phyloP scores from a whole-genome alignment of 2,797 vertebrate species.

The Potorous gilbertii region DNA sequence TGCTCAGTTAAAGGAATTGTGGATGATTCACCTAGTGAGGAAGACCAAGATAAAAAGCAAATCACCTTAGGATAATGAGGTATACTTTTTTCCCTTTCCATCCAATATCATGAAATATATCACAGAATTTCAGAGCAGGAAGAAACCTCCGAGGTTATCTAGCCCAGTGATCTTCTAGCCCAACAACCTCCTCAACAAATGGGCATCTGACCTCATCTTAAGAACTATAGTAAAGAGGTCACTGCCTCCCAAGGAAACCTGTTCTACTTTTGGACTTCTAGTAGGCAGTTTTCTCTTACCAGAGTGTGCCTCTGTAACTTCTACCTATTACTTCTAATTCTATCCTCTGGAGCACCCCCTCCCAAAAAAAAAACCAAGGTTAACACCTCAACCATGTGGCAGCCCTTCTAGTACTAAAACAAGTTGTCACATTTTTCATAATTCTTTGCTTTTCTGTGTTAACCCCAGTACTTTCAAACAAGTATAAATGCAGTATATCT shows the following conservation, averaged over 20 bases:
- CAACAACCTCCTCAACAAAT: background rate
- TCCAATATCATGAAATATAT: background rate
- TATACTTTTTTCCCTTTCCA: background rate
- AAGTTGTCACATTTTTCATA: background rate
- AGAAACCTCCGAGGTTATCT: background rate
- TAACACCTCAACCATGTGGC: background rate
- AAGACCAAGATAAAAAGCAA: background rate
- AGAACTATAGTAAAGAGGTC: background rate
- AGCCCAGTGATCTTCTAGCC: background rate
- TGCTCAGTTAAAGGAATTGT: background rate
- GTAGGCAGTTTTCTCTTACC: background rate
- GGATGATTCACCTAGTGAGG: background rate
- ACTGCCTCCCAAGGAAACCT: background rate
- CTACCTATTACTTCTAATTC: background rate
- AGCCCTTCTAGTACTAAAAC: background rate
- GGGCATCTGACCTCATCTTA: background rate
- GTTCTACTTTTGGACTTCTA: background rate
- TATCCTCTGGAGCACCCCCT: background rate
- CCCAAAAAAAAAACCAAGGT: background rate
- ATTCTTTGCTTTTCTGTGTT: background rate
- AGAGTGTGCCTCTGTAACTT: background rate
- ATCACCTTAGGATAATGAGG: background rate
- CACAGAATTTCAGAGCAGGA: background rate
- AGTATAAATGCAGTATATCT: background rate
- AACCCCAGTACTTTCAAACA: background rate